phyloP scores from a whole-genome alignment of 2,113 vertebrate species.

The Tachycineta bicolor region DNA sequence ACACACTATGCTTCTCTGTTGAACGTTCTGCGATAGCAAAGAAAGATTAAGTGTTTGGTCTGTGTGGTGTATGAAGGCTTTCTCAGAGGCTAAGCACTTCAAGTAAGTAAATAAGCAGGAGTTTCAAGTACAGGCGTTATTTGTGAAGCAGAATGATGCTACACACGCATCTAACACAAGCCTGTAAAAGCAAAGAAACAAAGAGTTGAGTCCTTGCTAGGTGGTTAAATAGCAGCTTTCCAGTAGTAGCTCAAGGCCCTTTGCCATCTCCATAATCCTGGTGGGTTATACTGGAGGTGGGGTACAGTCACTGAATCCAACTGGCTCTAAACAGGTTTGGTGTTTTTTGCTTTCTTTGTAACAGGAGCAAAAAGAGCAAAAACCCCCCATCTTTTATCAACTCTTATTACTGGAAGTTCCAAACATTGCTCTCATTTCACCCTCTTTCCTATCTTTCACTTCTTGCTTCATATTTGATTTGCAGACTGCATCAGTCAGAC shows the following conservation, averaged over 20 bases:
- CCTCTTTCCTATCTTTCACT: background rate
- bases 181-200: background rate
- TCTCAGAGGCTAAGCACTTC: background rate
- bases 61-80: background rate
- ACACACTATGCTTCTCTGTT: background rate
- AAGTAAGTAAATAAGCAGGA: background rate
- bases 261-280: background rate
- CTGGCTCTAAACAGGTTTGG: background rate
- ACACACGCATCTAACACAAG: background rate
- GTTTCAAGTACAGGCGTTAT: background rate
- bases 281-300: background rate
- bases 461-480: background rate
- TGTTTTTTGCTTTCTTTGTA: background rate
- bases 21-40: constrained; percentile 15
- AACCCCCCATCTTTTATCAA: background rate
- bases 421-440: background rate
- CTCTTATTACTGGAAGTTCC: background rate
- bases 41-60: constrained; percentile 17
- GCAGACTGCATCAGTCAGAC: rapidly evolving
- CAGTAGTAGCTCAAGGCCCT: background rate
- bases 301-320: background rate
- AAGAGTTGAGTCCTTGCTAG: background rate
- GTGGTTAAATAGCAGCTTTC: background rate
- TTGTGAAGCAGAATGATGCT: background rate
- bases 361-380: background rate